phyloP scores from a whole-genome alignment of 2,113 vertebrate genomes.

The Mustela lutreola region DNA sequence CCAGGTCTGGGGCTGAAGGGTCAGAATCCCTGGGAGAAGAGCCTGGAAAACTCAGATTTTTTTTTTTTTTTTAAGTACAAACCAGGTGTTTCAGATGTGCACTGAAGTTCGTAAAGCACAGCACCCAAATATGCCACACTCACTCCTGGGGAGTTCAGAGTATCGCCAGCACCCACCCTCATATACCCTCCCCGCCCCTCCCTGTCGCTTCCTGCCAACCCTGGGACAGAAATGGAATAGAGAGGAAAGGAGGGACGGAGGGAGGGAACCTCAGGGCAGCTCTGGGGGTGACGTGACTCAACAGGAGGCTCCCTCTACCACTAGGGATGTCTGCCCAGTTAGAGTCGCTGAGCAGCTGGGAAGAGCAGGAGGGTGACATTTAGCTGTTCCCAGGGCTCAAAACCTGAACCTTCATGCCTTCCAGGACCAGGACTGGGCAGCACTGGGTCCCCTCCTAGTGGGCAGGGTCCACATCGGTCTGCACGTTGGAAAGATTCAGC shows the following conservation, averaged over 20 bases:
- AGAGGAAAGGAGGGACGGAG: background rate
- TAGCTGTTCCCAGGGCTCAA: background rate
- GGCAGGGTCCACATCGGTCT: no score
- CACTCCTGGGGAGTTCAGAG: background rate
- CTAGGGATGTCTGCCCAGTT: background rate
- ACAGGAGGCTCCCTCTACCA: background rate
- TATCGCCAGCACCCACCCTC: no score
- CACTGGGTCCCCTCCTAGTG: background rate
- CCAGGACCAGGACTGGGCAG: background rate
- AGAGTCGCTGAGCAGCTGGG: background rate
- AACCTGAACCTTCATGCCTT: background rate
- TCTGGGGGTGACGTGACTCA: accelerated
- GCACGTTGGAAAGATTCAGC: background rate
- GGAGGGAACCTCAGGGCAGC: background rate
- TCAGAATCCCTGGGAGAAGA: background rate
- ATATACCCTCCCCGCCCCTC: accelerated
- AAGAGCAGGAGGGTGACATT: background rate
- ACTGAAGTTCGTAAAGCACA: background rate
- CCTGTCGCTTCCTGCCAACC: background rate
- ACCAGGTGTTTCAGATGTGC: background rate
- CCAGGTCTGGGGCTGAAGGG: background rate
- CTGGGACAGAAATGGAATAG: background rate
- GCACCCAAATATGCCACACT: background rate
- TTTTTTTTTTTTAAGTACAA: background rate
- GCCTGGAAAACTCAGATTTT: background rate